Evolutionary conservation across 2,888 invertebrate species (phyloP), one percentile per base, ranked within the genome.

Genomic region (Hirtodrosophila cameraria): DNA sequence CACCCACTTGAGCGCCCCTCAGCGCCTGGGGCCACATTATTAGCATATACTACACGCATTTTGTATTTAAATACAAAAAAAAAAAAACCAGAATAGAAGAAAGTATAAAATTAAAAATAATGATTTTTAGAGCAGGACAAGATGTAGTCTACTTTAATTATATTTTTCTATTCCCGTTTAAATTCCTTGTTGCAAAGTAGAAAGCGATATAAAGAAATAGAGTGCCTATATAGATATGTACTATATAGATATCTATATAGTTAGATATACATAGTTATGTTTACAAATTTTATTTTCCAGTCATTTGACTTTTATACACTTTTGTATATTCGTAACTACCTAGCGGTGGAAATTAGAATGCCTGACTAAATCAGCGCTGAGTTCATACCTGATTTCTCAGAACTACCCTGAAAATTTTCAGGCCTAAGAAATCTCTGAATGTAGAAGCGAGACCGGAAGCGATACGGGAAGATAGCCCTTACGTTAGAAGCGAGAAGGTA

Each of bases 41-140:
- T 68, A 80, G 60, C 74, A 74, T 86, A 80, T 46, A 74, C 46
- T 54, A 64, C 50, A 65, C 55, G 61, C 76, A 63, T 77, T 76
- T 86, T 69, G 68, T 72, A 58, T 53, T 68, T 68, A 30, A 31
- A 49, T 8, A 39, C 8, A 15, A 25, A 12, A 35, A 12, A 33
- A 16, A 25, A 13, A 8, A 3, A 43, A 20, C 16, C 3, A 18
- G 33, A 31, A 30, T 18, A 30, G 1, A 41, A 13, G n/a, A 27
- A 35, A 13, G 30, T 27, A 53, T n/a, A 23, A 41, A 39, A 67
- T 53, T 59, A 58, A 85, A 72, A 60, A 46, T 66, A 83, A 79
- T 75, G 49, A 79, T 79, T 80, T 69, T 62, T 60, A 66, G 73
- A 82, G 69, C 68, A 75, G 68, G 50, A 69, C 58, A 59, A 72